Conservation (phyloP, 2,797 vertebrate genomes). For the Orientallactaga sibirica region DNA sequence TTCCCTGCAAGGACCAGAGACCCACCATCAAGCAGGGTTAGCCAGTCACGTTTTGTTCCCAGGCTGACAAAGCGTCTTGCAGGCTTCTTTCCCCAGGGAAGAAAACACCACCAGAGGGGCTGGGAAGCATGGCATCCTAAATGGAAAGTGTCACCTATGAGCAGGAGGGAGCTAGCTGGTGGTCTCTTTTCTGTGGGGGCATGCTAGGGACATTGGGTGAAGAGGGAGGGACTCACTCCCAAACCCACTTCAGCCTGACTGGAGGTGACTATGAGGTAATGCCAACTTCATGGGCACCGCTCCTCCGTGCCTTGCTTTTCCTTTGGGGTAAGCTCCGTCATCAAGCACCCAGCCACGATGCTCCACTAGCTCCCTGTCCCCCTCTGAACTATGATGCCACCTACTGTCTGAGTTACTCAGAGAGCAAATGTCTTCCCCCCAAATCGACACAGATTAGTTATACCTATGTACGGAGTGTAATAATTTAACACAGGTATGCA, state of each 20-base stretch:
- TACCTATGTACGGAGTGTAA: not conserved
- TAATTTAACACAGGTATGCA: not conserved
- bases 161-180: not conserved
- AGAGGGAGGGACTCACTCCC: not conserved
- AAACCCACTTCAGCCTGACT: accelerated
- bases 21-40: not conserved
- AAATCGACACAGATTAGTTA: not conserved
- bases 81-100: not conserved
- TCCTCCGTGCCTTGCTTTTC: not conserved
- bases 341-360: not conserved
- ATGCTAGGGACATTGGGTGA: not conserved
- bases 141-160: not conserved
- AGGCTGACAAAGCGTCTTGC: not conserved
- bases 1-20: not conserved
- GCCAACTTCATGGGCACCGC: not conserved
- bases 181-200: not conserved
- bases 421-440: not conserved
- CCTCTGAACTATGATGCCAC: not conserved
- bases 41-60: not conserved
- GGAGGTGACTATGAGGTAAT: not conserved
- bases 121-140: not conserved
- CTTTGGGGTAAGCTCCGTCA: not conserved
- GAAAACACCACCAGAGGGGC: not conserved
- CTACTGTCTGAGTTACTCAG: not conserved
- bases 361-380: not conserved